Base-by-base conservation (phyloP, 2,797 vertebrate genomes). In the Agapornis canus region DNA sequence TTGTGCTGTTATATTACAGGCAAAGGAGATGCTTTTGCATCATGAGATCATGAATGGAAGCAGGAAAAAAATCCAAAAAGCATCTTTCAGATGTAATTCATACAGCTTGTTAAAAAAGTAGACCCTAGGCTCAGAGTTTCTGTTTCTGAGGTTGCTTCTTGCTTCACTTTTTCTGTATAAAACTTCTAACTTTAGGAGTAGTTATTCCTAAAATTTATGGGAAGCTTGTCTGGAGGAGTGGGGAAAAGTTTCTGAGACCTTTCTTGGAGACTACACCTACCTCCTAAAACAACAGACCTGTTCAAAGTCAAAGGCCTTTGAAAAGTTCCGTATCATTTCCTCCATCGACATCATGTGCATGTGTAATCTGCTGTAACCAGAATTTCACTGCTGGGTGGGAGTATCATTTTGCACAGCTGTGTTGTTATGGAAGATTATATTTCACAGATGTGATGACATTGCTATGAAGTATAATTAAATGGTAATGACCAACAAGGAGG, bases 401-500 rank as follows among this genome's bases (percentile, higher is more conserved):
- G 40, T 47, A 12, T 92, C 51, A 0, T 56, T 23, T 94, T 63
- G 47, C 93, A 51, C 94, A 92, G 95, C 90, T 94, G 92, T 90
- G 92, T 86, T 91, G 54, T 92, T 79, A 43, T 0, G 73, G 71
- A 82, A 71, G 88, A 52, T 57, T 91, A 17, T 70, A 54, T 91
- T 96, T 93, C 90, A 88, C 86, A 92, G 79, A 76, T 81, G 75
- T 87, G 87, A 89, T 89, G 87, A 89, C 83, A 69, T 93, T 95
- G 93, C 85, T 75, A 20, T 68, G 56, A 66, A 75, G 60, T 80
- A 9, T 68, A 93, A 96, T 96, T 95, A 91, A 95, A 90, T 68
- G 72, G 19, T 85, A 82, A 85, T 59, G 79, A 72, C 79, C 60
- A 82, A 86, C 64, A 66, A 86, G 77, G 69, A 92, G 85, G 82